phyloP scores from a whole-genome alignment of 2,888 invertebrate genomes.

The Plebejus melissa region DNA sequence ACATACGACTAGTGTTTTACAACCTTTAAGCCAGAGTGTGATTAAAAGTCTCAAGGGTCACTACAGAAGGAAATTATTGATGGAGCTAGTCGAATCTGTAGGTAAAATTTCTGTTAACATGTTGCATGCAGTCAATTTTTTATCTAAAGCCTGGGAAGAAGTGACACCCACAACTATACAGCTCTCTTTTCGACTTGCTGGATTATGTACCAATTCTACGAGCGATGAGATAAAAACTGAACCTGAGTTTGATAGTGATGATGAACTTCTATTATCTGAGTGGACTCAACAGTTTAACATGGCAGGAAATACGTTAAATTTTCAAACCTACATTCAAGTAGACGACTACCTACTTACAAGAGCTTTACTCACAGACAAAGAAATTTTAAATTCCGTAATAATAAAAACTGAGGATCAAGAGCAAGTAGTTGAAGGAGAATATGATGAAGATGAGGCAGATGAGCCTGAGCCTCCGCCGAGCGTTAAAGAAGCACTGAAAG shows the following conservation, averaged over 20 bases:
- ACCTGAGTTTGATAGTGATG: background rate
- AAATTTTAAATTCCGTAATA: constrained; percentile 37
- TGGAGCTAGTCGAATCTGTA: background rate
- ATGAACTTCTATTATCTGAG: background rate
- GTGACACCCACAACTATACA: background rate
- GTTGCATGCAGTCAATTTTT: background rate
- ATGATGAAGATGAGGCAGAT: constrained; percentile 38
- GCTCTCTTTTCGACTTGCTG: background rate
- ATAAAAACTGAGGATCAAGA: constrained; percentile 37
- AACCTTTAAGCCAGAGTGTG: background rate
- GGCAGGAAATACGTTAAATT: background rate
- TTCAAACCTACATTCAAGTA: background rate
- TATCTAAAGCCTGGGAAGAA: background rate
- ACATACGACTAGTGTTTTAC: background rate
- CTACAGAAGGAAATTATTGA: background rate
- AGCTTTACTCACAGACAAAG: constrained; percentile 30
- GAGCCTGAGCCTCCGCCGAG: constrained; percentile 32
- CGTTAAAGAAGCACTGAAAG: constrained; percentile 26
- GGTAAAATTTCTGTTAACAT: background rate
- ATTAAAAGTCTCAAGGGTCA: background rate
- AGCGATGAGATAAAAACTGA: background rate
- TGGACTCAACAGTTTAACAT: background rate
- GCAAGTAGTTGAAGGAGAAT: background rate
- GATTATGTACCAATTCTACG: background rate
- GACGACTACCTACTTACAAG: background rate